A percentile compares a stretch with the other conserved stretches of the same genome.
phyloP scores from a whole-genome alignment of 2,888 invertebrate genomes.

The Tenthredo scrophulariae region DNA sequence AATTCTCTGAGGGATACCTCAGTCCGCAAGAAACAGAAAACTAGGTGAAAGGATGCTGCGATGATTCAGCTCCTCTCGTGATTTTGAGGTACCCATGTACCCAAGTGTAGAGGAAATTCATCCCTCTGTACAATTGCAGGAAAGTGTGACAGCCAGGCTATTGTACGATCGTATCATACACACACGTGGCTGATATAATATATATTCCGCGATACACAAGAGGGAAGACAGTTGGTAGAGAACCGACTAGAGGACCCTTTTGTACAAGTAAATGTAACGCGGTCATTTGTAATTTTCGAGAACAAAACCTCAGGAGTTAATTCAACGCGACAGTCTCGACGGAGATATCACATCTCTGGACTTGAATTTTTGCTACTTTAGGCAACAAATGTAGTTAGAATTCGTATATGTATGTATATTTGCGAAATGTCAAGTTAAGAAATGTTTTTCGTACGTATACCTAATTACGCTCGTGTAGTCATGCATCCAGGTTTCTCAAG shows the following conservation, averaged over 20 bases:
- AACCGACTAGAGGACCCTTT: slow-evolving; percentile 25
- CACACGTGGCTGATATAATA: slow-evolving; percentile 1
- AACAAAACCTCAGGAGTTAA: slow-evolving; percentile 42
- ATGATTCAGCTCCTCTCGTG: neutral
- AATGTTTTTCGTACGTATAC: neutral
- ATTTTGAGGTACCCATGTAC: neutral
- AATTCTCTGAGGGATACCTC: neutral
- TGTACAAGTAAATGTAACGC: slow-evolving; percentile 28
- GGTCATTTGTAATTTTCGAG: slow-evolving; percentile 50
- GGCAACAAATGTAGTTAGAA: neutral
- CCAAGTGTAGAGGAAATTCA: neutral
- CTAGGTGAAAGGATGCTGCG: neutral
- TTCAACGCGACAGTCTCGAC: slow-evolving; percentile 33
- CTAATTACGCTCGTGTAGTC: neutral
- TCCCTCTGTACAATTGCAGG: neutral
- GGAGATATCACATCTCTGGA: neutral
- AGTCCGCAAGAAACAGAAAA: neutral
- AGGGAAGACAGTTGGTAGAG: slow-evolving; percentile 23
- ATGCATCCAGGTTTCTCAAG: neutral
- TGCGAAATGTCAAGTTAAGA: slow-evolving; percentile 5
- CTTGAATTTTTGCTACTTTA: slow-evolving; percentile 33
- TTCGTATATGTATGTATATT: neutral
- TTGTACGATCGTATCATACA: slow-evolving; percentile 34
- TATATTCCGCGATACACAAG: slow-evolving; percentile 31
- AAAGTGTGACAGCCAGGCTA: neutral